phyloP scores from a whole-genome alignment of 2,113 vertebrate genomes.

The Scophthalmus maximus region DNA sequence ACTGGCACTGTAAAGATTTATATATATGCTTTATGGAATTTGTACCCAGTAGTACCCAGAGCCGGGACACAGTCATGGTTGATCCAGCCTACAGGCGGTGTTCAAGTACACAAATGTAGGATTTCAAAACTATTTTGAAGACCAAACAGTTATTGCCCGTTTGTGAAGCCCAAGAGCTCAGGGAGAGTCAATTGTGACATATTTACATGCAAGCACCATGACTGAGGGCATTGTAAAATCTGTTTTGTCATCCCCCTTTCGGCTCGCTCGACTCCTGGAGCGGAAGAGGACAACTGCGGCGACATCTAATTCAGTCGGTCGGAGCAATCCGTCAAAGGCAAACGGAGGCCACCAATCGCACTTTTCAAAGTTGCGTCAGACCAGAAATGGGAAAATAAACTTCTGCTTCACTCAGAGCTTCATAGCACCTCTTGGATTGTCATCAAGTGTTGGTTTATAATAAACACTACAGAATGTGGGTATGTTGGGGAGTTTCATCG shows the following conservation, averaged over 20 bases:
- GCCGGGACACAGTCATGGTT: too few species aligned
- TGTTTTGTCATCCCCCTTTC: slow-evolving; percentile 27
- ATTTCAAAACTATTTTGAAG: neutral
- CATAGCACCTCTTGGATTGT: too few species aligned
- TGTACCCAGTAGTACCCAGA: too few species aligned
- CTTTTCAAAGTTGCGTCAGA: slow-evolving; percentile 35
- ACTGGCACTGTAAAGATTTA: too few species aligned
- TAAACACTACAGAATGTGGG: neutral
- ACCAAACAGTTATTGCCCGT: too few species aligned
- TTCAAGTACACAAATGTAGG: neutral
- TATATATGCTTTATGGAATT: too few species aligned
- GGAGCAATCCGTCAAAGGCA: slow-evolving; percentile 55
- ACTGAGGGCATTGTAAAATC: slow-evolving; percentile 12
- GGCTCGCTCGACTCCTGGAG: slow-evolving; percentile 24
- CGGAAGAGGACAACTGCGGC: slow-evolving; percentile 14
- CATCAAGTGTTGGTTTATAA: neutral
- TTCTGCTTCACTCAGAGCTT: slow-evolving; percentile 18
- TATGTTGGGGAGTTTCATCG: neutral
- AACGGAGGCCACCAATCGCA: slow-evolving; percentile 19
- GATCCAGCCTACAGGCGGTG: neutral
- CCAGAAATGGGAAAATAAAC: slow-evolving; percentile 28
- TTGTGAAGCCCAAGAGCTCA: too few species aligned
- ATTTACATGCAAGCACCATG: slow-evolving; percentile 25
- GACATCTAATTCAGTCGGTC: slow-evolving; percentile 40
- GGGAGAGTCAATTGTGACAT: slow-evolving; percentile 36